Conservation (phyloP, 2,888 invertebrate genomes). For the Cyclophora punctaria region DNA sequence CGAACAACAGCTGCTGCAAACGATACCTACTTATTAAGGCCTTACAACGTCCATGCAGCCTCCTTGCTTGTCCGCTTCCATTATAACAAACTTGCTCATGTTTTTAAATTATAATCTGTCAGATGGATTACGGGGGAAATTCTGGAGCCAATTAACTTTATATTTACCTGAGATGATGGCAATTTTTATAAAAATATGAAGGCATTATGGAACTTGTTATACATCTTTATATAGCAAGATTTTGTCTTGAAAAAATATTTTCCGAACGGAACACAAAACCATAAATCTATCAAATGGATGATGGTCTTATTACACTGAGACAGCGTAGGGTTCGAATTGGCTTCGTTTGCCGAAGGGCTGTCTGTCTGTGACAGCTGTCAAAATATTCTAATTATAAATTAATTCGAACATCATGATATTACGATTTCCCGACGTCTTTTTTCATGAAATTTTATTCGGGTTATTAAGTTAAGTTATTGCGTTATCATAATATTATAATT, state of each 20-base stretch:
- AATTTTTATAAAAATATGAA: constrained; percentile 1
- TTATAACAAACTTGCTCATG: constrained; percentile 57
- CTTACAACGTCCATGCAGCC: constrained; percentile 45
- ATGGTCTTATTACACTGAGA: constrained; percentile 39
- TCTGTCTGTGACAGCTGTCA: constrained; percentile 63
- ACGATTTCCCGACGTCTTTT: constrained; percentile 10
- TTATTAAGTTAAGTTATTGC: too few species aligned
- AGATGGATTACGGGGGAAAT: constrained; percentile 42
- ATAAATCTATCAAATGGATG: constrained; percentile 20
- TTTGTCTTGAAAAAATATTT: too few species aligned
- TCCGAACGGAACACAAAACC: neutral
- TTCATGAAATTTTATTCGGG: constrained; percentile 7
- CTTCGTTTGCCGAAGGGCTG: constrained; percentile 64
- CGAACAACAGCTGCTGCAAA: constrained; percentile 71
- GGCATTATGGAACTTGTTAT: too few species aligned
- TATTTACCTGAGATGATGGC: constrained; percentile 19
- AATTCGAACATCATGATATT: constrained; percentile 20
- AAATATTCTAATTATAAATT: constrained; percentile 54
- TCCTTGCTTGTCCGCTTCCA: constrained; percentile 26
- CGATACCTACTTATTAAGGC: constrained; percentile 72
- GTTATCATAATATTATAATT: neutral
- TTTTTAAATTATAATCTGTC: constrained; percentile 64
- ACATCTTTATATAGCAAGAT: too few species aligned
- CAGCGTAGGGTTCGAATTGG: constrained; percentile 46
- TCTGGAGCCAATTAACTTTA: constrained; percentile 39